These are phyloP conservation scores for Cryptotermes secundus DNA, from an alignment of 1,140 invertebrate genomes.

Conservation along the genomic window DNA sequence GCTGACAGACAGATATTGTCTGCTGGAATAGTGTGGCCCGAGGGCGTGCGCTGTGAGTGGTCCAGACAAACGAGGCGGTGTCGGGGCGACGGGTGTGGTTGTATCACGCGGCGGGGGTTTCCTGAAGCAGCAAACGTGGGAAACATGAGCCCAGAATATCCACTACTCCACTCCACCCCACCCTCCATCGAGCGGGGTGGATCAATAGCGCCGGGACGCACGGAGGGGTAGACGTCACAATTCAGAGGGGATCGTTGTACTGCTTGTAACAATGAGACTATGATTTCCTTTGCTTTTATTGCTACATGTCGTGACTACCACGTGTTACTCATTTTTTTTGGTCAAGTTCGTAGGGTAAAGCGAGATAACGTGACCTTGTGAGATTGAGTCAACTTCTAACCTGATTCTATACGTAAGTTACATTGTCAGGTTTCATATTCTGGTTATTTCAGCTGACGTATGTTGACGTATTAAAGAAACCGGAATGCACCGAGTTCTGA, in stretches of 20 bases:
- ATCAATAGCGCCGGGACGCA: conserved; percentile 1
- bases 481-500: too few relatives aligned
- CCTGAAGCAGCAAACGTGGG: background rate
- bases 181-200: background rate
- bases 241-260: background rate
- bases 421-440: too few relatives aligned
- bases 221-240: too few relatives aligned
- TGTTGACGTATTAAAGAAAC: too few relatives aligned
- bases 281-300: background rate
- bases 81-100: background rate
- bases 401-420: too few relatives aligned
- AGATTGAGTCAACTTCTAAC: too few relatives aligned
- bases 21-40: too few relatives aligned
- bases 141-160: background rate
- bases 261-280: background rate
- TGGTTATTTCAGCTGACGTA: too few relatives aligned
- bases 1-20: too few relatives aligned
- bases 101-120: background rate
- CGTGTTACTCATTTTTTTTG: background rate
- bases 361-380: too few relatives aligned
- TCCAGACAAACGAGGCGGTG: background rate
- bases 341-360: background rate
- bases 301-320: background rate
- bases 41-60: background rate
- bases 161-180: too few relatives aligned